These are phyloP conservation scores for Triops longicaudatus DNA, from an alignment of 1,140 invertebrate genomes.

Conservation along the genomic window DNA sequence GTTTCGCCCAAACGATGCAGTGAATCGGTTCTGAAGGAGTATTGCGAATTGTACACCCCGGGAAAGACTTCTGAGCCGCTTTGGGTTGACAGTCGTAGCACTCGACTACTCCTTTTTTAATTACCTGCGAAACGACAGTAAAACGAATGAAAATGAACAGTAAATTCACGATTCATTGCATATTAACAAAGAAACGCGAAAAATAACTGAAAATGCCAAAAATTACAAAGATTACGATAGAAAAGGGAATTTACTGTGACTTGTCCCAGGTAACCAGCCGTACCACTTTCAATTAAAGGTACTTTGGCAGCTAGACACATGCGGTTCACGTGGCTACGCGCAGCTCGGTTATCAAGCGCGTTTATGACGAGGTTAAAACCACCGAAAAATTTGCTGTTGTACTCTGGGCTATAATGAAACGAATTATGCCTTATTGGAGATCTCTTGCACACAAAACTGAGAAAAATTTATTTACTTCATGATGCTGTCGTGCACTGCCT, in stretches of 20 bases:
- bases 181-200: too few species aligned
- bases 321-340: conserved; percentile 96
- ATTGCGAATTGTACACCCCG: conserved; percentile 97
- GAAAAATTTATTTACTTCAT: conserved; percentile 56
- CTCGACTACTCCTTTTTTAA: conserved; percentile 79
- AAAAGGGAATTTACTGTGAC: conserved; percentile 45
- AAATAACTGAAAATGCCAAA: too few species aligned
- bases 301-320: conserved; percentile 94
- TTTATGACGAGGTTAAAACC: conserved; percentile 90
- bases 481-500: conserved; percentile 86
- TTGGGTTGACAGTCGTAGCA: conserved; percentile 97
- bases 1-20: conserved; percentile 99
- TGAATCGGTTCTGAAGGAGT: conserved; percentile 99
- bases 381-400: conserved; percentile 85
- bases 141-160: neutral
- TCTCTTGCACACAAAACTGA: neutral
- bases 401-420: conserved; percentile 63
- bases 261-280: conserved; percentile 91
- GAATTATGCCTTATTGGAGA: neutral
- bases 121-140: conserved; percentile 42
- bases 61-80: conserved; percentile 82
- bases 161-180: too few species aligned
- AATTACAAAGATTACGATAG: neutral
- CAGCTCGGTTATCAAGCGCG: conserved; percentile 92
- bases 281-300: conserved; percentile 92